phyloP scores from a whole-genome alignment of 2,113 vertebrate genomes.

The Ochotona princeps region DNA sequence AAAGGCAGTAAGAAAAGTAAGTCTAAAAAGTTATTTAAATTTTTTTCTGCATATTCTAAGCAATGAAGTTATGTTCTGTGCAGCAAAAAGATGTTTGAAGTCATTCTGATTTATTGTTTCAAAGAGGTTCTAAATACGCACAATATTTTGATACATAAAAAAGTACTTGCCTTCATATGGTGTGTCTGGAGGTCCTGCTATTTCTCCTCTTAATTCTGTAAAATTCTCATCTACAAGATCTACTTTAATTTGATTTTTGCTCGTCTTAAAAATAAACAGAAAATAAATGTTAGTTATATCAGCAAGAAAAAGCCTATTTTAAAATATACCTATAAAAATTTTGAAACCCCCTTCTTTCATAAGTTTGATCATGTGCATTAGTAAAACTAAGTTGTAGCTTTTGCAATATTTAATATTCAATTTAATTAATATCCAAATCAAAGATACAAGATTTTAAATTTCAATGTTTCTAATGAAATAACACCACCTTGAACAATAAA shows the following conservation, averaged over 20 bases:
- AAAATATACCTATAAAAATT: slow-evolving; percentile 72
- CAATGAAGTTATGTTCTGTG: slow-evolving; percentile 55
- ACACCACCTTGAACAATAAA: slow-evolving; percentile 43
- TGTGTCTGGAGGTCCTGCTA: slow-evolving; percentile 98
- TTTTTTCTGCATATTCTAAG: slow-evolving; percentile 50
- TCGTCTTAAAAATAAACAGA: slow-evolving; percentile 93
- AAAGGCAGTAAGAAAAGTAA: slow-evolving; percentile 63
- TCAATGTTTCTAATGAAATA: slow-evolving; percentile 59
- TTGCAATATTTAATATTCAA: slow-evolving; percentile 26
- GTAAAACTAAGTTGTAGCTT: slow-evolving; percentile 53
- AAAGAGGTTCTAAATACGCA: slow-evolving; percentile 71
- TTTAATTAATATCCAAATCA: slow-evolving; percentile 54
- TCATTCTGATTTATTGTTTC: slow-evolving; percentile 68
- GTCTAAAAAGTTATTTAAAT: slow-evolving; percentile 58
- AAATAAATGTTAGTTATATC: slow-evolving; percentile 85
- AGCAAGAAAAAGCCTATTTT: slow-evolving; percentile 77
- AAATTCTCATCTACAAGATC: slow-evolving; percentile 99
- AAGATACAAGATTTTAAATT: slow-evolving; percentile 52
- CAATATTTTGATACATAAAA: slow-evolving; percentile 81
- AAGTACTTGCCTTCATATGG: slow-evolving; percentile 97
- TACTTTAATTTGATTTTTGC: slow-evolving; percentile 99
- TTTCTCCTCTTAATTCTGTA: slow-evolving; percentile 99
- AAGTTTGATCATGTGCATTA: slow-evolving; percentile 61
- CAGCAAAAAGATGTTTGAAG: slow-evolving; percentile 58
- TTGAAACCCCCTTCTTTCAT: slow-evolving; percentile 51